Base-by-base conservation (phyloP, 1,140 invertebrate genomes). In the Bombus confusus region DNA sequence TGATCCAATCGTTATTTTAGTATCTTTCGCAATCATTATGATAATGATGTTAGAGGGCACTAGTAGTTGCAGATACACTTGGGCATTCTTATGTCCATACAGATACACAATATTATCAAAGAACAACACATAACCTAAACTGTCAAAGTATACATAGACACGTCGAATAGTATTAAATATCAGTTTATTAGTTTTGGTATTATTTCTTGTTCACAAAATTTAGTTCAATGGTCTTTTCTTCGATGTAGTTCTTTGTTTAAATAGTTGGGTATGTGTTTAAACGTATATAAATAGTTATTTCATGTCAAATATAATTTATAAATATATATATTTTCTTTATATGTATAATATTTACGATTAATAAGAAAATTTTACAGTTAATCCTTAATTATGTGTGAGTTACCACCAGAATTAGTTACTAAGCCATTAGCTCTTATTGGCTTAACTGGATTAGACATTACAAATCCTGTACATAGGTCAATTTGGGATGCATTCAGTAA, bases 401-500 rank as follows among this genome's bases (percentile, higher is more conserved):
- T 98, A 93, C 97, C 97, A 82, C 93, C 95, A 83, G 97, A 98
- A 95, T 95, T 99, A 82, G 96, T 97, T 86, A 96, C 96, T 85
- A 97, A 97, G 91, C 98, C 98, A 25, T 96, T 98, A 92, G 97
- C 98, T 37, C 95, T 99, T 69, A 97, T 99, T 62, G 98, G 97
- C 34, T 95, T 99, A 57, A 97, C 97, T 86, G 98, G 98, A 31
- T 95, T 99, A 76, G 98, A 99, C 93, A 96, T 97, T 18, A 95
- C 96, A 90, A 99, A 99, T 96, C 96, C 97, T 22, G 96, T 98
- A 59, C 98, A 99, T 93, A 97, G 97, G 92, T 96, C 97, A 47
- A 98, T 99, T 92, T 99, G 98, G 98, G 98, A 99, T 93, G 97
- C 97, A 1, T 98, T 99, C 94, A 97, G 96, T 83, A 97, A 97